Conservation (phyloP, 2,113 vertebrate genomes). For the Coreoperca whiteheadi region DNA sequence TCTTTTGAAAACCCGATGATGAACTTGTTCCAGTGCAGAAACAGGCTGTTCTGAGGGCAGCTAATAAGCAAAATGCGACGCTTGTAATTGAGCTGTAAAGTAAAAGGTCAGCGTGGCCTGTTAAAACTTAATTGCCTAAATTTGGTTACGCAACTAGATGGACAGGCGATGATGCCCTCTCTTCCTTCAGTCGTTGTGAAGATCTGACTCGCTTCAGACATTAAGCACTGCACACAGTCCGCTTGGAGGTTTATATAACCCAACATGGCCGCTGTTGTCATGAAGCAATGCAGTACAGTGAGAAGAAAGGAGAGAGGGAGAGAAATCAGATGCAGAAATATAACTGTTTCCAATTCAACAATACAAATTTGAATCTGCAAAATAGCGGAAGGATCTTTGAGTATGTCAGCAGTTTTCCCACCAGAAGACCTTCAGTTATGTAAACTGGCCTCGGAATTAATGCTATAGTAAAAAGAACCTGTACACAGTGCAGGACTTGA, state of each 20-base stretch:
- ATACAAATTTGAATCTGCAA: neutral
- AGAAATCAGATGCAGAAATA: neutral
- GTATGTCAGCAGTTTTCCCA: neutral
- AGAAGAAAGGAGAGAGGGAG: neutral
- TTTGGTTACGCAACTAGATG: constrained; percentile 57
- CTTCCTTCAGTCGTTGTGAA: constrained; percentile 28
- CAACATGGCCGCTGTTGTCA: constrained; percentile 54
- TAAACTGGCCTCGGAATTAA: neutral
- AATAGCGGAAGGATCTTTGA: neutral
- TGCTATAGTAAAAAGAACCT: neutral
- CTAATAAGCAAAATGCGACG: constrained; percentile 19
- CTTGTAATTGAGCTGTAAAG: constrained; percentile 58
- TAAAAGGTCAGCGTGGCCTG: constrained; percentile 69
- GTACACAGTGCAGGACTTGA: neutral
- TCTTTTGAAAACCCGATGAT: neutral
- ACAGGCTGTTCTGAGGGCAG: constrained; percentile 5
- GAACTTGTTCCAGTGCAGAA: neutral
- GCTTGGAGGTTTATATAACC: constrained; percentile 65
- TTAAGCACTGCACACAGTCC: constrained; percentile 27
- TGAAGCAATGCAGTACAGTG: constrained; percentile 18
- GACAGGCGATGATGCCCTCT: constrained; percentile 10
- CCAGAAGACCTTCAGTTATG: neutral
- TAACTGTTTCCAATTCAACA: neutral
- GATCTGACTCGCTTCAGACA: constrained; percentile 48
- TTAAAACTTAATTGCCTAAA: constrained; percentile 65